These are phyloP conservation scores for Geophilus truncorum DNA, from an alignment of 2,888 invertebrate genomes.

Conservation along the genomic window DNA sequence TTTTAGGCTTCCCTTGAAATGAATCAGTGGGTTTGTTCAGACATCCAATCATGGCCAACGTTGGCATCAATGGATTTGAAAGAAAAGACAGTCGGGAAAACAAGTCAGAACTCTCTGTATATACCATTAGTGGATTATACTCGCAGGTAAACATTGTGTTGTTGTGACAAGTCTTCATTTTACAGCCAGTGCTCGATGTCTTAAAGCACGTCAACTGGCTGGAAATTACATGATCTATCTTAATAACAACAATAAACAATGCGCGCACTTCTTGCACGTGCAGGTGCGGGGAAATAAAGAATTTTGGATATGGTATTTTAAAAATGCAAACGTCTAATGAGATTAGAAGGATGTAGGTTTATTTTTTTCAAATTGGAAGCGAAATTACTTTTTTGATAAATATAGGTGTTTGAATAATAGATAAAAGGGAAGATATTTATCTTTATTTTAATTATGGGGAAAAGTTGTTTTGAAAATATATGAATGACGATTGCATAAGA, in stretches of 20 bases:
- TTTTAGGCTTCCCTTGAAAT: background rate
- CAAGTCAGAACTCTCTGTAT: slow-evolving; percentile 36
- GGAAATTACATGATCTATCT: background rate
- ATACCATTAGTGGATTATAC: slow-evolving; percentile 39
- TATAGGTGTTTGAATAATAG: no score
- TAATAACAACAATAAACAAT: background rate
- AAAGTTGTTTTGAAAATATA: no score
- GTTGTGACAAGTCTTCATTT: background rate
- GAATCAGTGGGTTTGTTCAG: slow-evolving; percentile 17
- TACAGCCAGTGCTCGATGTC: background rate
- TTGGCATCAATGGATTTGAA: background rate
- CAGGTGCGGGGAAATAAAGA: background rate
- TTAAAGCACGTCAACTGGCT: background rate
- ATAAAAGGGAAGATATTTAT: no score
- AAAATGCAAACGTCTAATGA: background rate
- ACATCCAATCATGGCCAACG: slow-evolving; percentile 25
- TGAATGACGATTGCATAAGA: no score
- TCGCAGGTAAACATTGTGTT: slow-evolving; percentile 34
- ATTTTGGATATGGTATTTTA: background rate
- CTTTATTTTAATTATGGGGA: no score
- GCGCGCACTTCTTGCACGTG: background rate
- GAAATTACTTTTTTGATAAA: no score
- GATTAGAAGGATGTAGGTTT: background rate
- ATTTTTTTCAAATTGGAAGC: no score
- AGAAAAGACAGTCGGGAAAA: background rate